Percentiles rank a stretch among this genome's conserved stretches.
Evolutionary conservation across 2,113 vertebrate genomes (phyloP).

Genomic region (Stigmatopora argus): DNA sequence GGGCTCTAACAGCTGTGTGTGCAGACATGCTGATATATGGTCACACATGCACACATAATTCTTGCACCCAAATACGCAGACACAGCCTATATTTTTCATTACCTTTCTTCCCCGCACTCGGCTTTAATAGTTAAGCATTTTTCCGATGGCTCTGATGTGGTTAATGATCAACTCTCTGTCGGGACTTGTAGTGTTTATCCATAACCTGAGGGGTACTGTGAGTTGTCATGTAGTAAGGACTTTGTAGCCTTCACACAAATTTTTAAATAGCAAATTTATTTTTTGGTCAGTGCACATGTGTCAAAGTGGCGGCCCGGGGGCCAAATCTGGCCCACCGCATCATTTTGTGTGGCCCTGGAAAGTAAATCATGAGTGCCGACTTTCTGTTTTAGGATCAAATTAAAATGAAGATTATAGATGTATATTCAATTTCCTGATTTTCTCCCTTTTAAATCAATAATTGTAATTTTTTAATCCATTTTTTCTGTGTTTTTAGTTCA

Average conservation of each 20-base stretch:
- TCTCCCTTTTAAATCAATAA: no score
- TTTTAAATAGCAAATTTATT: conserved; percentile 5
- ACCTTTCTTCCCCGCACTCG: not conserved
- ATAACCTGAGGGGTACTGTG: not conserved
- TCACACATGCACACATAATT: conserved; percentile 23
- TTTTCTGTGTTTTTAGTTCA: no score
- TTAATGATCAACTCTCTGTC: conserved; percentile 53
- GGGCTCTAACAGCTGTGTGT: conserved; percentile 29
- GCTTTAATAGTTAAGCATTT: conserved; percentile 5
- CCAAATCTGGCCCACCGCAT: no score
- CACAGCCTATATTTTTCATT: conserved; percentile 11
- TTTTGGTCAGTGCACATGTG: no score
- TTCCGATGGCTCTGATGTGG: conserved; percentile 27
- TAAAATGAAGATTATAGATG: no score
- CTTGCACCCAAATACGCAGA: conserved; percentile 5
- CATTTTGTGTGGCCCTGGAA: no score
- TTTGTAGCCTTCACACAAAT: no score
- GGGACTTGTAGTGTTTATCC: conserved; percentile 29
- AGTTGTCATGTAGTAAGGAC: not conserved
- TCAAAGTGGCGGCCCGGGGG: no score
- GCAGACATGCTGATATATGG: conserved; percentile 20
- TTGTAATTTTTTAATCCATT: no score
- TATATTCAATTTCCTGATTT: no score
- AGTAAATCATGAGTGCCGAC: no score
- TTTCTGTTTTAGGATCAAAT: no score